phyloP scores from a whole-genome alignment of 2,113 vertebrate species.

The Arvicanthis niloticus region DNA sequence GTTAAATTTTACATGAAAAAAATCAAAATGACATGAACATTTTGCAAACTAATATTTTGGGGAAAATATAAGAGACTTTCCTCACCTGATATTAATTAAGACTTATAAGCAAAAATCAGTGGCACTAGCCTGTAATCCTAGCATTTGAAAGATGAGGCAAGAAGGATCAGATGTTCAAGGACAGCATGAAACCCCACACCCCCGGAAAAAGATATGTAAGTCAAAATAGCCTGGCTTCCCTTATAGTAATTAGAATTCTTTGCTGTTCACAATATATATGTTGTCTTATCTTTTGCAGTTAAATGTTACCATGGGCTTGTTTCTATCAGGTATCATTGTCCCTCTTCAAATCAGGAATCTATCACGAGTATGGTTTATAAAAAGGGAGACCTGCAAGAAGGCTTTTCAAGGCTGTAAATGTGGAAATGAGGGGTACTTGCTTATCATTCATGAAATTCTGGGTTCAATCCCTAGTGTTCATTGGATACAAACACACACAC shows the following conservation, averaged over 20 bases:
- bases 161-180: not conserved
- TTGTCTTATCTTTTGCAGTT: not conserved
- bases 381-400: not conserved
- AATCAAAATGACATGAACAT: not conserved
- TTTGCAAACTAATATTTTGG: not conserved
- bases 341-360: not conserved
- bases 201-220: not conserved
- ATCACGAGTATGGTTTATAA: not conserved
- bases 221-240: not conserved
- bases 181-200: not conserved
- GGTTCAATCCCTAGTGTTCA: not conserved
- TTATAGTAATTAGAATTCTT: not conserved
- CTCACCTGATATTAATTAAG: not conserved
- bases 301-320: not conserved
- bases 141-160: not conserved
- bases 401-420: not conserved
- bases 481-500: not conserved
- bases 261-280: not conserved
- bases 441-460: not conserved
- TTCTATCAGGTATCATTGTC: not conserved
- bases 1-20: constrained; percentile 44
- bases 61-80: not conserved
- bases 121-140: not conserved
- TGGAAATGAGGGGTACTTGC: not conserved
- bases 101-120: not conserved